Evolutionary conservation across 2,888 invertebrate species (phyloP).

Genomic region (Cistogaster globosa): DNA sequence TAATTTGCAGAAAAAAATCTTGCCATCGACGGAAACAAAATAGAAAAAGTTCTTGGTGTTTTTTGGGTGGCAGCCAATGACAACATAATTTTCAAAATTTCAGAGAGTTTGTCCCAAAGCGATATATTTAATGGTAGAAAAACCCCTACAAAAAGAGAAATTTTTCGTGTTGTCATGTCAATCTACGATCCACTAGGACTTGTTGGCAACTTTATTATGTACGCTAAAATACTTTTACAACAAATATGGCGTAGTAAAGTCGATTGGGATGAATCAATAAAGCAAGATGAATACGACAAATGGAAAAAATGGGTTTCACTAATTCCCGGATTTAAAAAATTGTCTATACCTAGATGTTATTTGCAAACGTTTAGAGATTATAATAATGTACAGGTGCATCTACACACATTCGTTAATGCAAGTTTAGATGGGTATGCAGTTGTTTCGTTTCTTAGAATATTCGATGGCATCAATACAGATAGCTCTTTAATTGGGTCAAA

Average conservation of each 20-base stretch:
- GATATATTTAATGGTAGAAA: slow-evolving; percentile 6
- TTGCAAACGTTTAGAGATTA: slow-evolving; percentile 24
- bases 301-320: slow-evolving; percentile 40
- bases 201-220: slow-evolving; percentile 54
- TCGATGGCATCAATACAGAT: slow-evolving; percentile 7
- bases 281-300: not conserved
- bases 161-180: too few relatives aligned
- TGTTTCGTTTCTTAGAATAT: slow-evolving; percentile 29
- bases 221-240: slow-evolving; percentile 51
- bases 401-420: slow-evolving; percentile 33
- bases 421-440: slow-evolving; percentile 23
- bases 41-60: slow-evolving; percentile 52
- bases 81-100: slow-evolving; percentile 43
- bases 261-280: slow-evolving; percentile 47
- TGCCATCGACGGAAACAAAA: not conserved
- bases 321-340: slow-evolving; percentile 21
- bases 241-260: slow-evolving; percentile 35
- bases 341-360: slow-evolving; percentile 38
- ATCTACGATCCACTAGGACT: slow-evolving; percentile 59
- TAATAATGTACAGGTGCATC: slow-evolving; percentile 30
- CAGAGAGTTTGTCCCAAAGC: not conserved
- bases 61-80: slow-evolving; percentile 51
- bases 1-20: not conserved
- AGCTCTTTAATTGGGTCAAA: slow-evolving; percentile 40
- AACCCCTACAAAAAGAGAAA: slow-evolving; percentile 53